Base-by-base conservation (phyloP, 2,888 invertebrate species). In the Drosophila ezoana region DNA sequence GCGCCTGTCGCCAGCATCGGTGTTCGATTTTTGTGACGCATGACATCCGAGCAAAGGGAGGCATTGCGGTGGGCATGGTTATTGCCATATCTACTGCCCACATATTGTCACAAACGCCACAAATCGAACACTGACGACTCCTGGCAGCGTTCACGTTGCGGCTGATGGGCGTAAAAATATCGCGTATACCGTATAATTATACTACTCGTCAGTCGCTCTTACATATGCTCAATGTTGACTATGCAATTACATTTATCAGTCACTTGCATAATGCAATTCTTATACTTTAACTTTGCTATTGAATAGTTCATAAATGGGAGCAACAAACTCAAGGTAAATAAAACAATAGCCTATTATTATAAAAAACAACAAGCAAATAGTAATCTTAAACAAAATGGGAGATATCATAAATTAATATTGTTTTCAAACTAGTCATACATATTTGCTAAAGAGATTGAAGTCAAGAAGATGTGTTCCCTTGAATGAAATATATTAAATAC, bases 1-100 rank as follows among this genome's bases (percentile, higher is more conserved):
- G 67, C 68, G 73, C 43, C 67, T 80, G 84, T 76, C 73, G 61
- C 54, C 80, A 64, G 45, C 68, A 72, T 72, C 61, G 62, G 37
- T 70, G 67, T 69, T 89, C 85, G 72, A 89, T 84, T 83, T 81
- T 81, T 83, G 88, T 76, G 73, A 86, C 73, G 66, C 76, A 65
- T 69, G 58, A 61, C 51, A 65, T 44, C 51, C 57, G 52, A 35
- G 32, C n/a, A 37, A 54, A 41, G 60, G 47, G 44, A 18, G 35
- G 48, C 14, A 52, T 20, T 72, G 57, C 35, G 58, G 56, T 44
- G 48, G 38, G 51, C 41, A 13, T 49, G 54, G 53, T 54, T 47
- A 49, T 41, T 37, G 56, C 18, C 66, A 45, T 59, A 62, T 47
- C 40, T 47, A 49, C 54, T 33, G 62, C 35, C 28, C 38, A 54